These are phyloP conservation scores for Lycia hirtaria DNA, from an alignment of 2,888 invertebrate species.

Conservation along the genomic window DNA sequence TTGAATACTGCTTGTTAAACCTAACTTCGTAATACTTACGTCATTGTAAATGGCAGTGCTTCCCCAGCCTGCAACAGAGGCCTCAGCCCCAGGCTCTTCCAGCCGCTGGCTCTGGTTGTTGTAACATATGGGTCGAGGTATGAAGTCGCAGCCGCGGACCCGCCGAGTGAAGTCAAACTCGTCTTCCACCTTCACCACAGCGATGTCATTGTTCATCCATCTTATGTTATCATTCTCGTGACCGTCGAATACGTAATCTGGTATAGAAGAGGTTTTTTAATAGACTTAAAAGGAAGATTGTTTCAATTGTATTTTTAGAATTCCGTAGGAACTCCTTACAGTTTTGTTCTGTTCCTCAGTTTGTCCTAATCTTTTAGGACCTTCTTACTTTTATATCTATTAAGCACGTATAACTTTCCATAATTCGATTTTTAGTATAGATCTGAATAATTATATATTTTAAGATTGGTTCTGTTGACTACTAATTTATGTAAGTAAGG, in stretches of 20 bases:
- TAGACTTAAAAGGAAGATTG: too few species aligned
- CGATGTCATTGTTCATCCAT: slow-evolving; percentile 72
- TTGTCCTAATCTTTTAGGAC: too few species aligned
- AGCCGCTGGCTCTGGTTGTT: slow-evolving; percentile 54
- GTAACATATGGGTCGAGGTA: slow-evolving; percentile 58
- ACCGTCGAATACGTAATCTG: slow-evolving; percentile 67
- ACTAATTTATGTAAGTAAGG: too few species aligned
- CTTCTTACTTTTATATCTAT: too few species aligned
- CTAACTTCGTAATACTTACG: slow-evolving; percentile 44
- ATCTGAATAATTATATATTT: too few species aligned
- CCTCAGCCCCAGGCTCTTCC: slow-evolving; percentile 52
- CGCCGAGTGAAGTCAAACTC: slow-evolving; percentile 63
- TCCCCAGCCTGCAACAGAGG: slow-evolving; percentile 63
- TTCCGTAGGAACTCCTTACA: too few species aligned
- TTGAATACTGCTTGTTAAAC: too few species aligned
- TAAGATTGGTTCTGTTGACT: too few species aligned
- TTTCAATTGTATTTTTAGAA: too few species aligned
- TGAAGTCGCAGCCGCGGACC: slow-evolving; percentile 60
- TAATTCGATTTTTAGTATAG: too few species aligned
- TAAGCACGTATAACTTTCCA: too few species aligned
- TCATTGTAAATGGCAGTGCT: slow-evolving; percentile 55
- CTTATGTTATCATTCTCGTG: slow-evolving; percentile 67
- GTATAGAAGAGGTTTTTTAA: neutral
- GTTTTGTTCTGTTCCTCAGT: too few species aligned
- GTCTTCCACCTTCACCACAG: slow-evolving; percentile 64